phyloP scores from a whole-genome alignment of 2,888 invertebrate species.

The Megamerina dolium region DNA sequence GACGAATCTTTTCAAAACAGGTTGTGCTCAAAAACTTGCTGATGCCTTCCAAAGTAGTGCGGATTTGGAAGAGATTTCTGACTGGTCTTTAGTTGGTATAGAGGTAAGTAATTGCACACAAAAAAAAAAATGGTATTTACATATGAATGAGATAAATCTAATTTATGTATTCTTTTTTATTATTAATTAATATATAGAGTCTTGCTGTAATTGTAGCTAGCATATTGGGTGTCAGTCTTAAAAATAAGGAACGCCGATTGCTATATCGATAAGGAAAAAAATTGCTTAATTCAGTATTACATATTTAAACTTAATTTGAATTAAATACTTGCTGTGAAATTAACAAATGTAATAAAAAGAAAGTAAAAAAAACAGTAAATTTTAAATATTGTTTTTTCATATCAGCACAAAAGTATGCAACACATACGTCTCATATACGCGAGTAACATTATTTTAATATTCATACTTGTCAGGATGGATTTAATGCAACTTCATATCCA shows the following conservation, averaged over 20 bases:
- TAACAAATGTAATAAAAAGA: too few species aligned
- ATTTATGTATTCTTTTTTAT: too few species aligned
- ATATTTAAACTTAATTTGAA: too few species aligned
- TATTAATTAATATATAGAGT: conserved; percentile 20
- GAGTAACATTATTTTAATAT: too few species aligned
- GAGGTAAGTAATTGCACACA: conserved; percentile 26
- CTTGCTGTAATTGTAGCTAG: conserved; percentile 30
- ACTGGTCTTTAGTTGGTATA: conserved; percentile 36
- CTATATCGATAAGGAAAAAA: conserved; percentile 24
- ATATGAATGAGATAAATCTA: too few species aligned
- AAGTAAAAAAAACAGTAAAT: too few species aligned
- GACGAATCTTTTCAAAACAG: conserved; percentile 26
- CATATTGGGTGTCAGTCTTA: conserved; percentile 33
- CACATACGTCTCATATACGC: too few species aligned
- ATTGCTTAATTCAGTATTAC: too few species aligned
- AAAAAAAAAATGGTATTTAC: not conserved
- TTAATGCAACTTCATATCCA: too few species aligned
- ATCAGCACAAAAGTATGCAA: conserved; percentile 3
- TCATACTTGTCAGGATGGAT: too few species aligned
- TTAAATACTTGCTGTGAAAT: too few species aligned
- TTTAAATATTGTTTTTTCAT: too few species aligned
- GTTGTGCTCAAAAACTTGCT: conserved; percentile 27
- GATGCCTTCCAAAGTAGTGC: conserved; percentile 27
- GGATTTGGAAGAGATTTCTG: conserved; percentile 32
- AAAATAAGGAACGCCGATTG: conserved; percentile 32